Evolutionary conservation across 2,888 invertebrate genomes (phyloP).

Genomic region (Drosophila tripunctata): DNA sequence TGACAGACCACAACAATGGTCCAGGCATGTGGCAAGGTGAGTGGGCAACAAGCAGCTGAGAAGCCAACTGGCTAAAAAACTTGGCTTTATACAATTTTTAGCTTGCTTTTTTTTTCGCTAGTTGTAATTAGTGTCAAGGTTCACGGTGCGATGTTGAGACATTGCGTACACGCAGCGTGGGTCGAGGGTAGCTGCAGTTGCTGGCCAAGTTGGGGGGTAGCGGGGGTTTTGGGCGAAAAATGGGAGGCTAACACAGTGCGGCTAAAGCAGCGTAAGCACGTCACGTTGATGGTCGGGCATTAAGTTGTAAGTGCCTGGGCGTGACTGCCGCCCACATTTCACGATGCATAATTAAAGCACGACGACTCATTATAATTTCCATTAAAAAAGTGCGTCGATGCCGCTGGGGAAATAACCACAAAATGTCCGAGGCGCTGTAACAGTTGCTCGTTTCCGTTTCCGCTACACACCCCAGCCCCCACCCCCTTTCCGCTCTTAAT

Average conservation of each 20-base stretch:
- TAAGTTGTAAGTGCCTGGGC: slow-evolving; percentile 67
- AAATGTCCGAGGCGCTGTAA: slow-evolving; percentile 25
- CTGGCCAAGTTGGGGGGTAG: neutral
- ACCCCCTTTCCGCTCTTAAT: slow-evolving; percentile 1
- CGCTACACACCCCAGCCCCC: no score
- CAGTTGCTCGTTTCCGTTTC: slow-evolving; percentile 17
- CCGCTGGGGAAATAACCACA: slow-evolving; percentile 25
- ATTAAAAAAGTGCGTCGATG: slow-evolving; percentile 65
- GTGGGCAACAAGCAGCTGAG: neutral
- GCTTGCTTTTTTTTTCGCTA: slow-evolving; percentile 18
- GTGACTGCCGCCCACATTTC: slow-evolving; percentile 29
- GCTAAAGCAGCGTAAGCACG: slow-evolving; percentile 46
- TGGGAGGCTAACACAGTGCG: slow-evolving; percentile 12
- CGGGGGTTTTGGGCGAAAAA: no score
- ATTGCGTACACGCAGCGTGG: slow-evolving; percentile 49
- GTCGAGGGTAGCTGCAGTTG: slow-evolving; percentile 10
- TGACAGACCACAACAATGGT: slow-evolving; percentile 37
- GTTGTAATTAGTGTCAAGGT: slow-evolving; percentile 76
- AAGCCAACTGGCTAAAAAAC: slow-evolving; percentile 32
- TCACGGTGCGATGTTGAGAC: slow-evolving; percentile 5
- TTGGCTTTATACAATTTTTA: neutral
- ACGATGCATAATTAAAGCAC: slow-evolving; percentile 74
- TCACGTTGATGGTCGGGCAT: slow-evolving; percentile 69
- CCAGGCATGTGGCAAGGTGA: slow-evolving; percentile 19
- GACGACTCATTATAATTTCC: slow-evolving; percentile 75